phyloP scores from a whole-genome alignment of 2,113 vertebrate genomes.

The Numida meleagris region DNA sequence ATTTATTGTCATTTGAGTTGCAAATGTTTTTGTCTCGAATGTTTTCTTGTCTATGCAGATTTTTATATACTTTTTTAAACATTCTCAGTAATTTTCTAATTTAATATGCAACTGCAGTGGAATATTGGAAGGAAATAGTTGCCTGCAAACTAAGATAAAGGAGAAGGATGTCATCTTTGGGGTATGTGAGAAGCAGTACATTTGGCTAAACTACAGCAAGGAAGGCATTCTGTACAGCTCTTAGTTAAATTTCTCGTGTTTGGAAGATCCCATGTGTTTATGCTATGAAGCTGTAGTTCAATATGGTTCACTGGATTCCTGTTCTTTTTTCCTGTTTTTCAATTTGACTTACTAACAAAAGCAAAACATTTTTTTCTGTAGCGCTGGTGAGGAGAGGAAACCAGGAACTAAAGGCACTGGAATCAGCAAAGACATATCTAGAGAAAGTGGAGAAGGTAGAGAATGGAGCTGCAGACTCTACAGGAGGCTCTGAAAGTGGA shows the following conservation, averaged over 20 bases:
- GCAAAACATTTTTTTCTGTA: slow-evolving; percentile 52
- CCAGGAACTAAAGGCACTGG: slow-evolving; percentile 73
- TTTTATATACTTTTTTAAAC: background rate
- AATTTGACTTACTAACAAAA: slow-evolving; percentile 4
- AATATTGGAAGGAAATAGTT: slow-evolving; percentile 35
- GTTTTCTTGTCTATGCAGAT: background rate
- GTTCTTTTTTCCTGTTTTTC: background rate
- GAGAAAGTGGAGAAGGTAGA: slow-evolving; percentile 84
- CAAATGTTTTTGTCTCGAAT: background rate
- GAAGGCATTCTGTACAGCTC: slow-evolving; percentile 7
- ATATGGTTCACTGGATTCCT: background rate
- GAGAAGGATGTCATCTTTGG: slow-evolving; percentile 13
- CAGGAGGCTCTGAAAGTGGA: slow-evolving; percentile 99
- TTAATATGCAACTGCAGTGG: slow-evolving; percentile 8
- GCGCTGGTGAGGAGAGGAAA: slow-evolving; percentile 71
- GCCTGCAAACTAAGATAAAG: slow-evolving; percentile 34
- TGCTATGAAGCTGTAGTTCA: background rate
- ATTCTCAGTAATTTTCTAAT: background rate
- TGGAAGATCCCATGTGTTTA: background rate
- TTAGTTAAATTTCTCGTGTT: background rate
- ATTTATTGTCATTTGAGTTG: background rate
- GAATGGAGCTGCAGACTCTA: slow-evolving; percentile 98
- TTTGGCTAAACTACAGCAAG: background rate
- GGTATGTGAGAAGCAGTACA: slow-evolving; percentile 17
- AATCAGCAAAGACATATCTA: slow-evolving; percentile 72